phyloP scores from a whole-genome alignment of 2,888 invertebrate genomes.

The Leptinotarsa haldemani region DNA sequence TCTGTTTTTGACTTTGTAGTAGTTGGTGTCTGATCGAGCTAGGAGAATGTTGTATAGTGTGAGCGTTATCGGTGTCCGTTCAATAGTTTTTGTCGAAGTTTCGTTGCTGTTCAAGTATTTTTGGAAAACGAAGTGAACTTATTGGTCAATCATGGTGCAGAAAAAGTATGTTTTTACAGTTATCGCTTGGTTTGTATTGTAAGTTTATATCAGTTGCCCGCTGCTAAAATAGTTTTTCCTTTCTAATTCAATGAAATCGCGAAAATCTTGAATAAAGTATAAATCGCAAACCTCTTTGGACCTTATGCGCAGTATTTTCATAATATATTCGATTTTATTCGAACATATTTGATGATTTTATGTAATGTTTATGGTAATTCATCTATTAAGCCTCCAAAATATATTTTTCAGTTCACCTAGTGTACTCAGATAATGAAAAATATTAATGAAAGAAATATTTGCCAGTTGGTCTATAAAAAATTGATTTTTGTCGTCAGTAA shows the following conservation, averaged over 20 bases:
- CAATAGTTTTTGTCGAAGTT: slow-evolving; percentile 4
- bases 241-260: not conserved
- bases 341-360: no score
- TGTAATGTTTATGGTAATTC: no score
- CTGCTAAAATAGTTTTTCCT: not conserved
- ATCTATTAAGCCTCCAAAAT: no score
- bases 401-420: no score
- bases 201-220: not conserved
- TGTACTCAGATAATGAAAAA: no score
- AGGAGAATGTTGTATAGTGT: slow-evolving; percentile 15
- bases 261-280: not conserved
- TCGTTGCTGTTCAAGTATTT: slow-evolving; percentile 7
- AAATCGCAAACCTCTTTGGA: no score
- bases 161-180: slow-evolving; percentile 33
- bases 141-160: slow-evolving; percentile 30
- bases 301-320: no score
- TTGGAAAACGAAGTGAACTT: slow-evolving; percentile 9
- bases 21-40: slow-evolving; percentile 15
- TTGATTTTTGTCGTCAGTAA: no score
- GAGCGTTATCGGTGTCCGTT: slow-evolving; percentile 1
- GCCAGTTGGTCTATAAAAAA: no score
- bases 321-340: no score
- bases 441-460: no score
- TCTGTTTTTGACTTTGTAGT: slow-evolving; percentile 10
- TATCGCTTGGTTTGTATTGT: not conserved